A percentile compares a stretch with the other conserved stretches of the same genome.
These are phyloP conservation scores for Phortica magna DNA, from an alignment of 2,888 invertebrate genomes.

Conservation along the genomic window DNA sequence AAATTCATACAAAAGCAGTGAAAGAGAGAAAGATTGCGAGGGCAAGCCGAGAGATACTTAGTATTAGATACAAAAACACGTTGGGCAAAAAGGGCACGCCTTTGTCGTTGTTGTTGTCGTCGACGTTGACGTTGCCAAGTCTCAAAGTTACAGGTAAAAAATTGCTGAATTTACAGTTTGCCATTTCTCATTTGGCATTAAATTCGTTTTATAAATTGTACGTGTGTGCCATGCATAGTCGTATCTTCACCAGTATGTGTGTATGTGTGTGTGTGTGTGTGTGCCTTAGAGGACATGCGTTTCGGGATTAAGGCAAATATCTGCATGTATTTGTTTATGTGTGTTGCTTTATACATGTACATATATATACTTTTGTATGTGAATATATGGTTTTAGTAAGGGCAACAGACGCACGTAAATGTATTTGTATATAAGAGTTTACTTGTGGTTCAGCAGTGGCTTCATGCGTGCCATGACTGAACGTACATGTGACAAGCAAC, in stretches of 20 bases:
- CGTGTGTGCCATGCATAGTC: not conserved
- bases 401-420: slow-evolving; percentile 5
- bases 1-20: slow-evolving; percentile 25
- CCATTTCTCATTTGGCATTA: slow-evolving; percentile 33
- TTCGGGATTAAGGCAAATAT: slow-evolving; percentile 59
- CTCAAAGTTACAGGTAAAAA: slow-evolving; percentile 26
- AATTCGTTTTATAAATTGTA: slow-evolving; percentile 21
- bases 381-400: not conserved
- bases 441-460: not conserved
- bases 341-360: slow-evolving; percentile 18
- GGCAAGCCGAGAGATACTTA: not conserved
- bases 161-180: slow-evolving; percentile 27
- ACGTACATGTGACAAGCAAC: slow-evolving; percentile 4
- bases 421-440: not conserved
- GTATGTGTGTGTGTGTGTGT: slow-evolving; percentile 24
- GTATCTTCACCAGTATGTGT: not conserved
- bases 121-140: not conserved
- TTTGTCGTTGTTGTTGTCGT: too few relatives aligned
- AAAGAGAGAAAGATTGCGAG: not conserved
- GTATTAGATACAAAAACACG: not conserved
- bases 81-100: not conserved
- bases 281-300: slow-evolving; percentile 49
- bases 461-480: not conserved
- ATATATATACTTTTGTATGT: not conserved
- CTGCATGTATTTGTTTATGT: slow-evolving; percentile 64